phyloP scores from a whole-genome alignment of 2,113 vertebrate species.

The Mobula birostris region DNA sequence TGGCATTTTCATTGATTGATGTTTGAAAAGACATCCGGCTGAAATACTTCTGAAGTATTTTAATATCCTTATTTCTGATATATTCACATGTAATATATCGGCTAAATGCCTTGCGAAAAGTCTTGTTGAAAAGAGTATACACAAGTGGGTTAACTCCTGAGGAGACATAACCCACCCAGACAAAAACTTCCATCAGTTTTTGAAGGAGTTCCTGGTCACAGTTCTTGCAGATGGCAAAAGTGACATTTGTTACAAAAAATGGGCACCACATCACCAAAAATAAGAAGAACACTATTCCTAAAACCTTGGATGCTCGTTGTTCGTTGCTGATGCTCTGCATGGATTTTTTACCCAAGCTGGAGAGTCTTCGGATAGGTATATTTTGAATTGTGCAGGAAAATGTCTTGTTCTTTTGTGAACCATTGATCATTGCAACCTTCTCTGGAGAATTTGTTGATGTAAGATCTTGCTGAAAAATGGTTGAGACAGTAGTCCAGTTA shows the following conservation, averaged over 20 bases:
- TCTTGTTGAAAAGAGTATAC: constrained; percentile 96
- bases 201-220: constrained; percentile 65
- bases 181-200: constrained; percentile 86
- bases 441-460: constrained; percentile 57
- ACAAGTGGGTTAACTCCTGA: constrained; percentile 94
- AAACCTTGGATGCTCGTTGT: constrained; percentile 88
- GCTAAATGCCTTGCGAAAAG: constrained; percentile 83
- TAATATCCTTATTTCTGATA: constrained; percentile 49
- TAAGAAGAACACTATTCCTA: constrained; percentile 91
- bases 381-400: constrained; percentile 48
- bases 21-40: constrained; percentile 69
- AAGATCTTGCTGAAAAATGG: constrained; percentile 72
- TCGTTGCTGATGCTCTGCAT: constrained; percentile 89
- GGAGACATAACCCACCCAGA: constrained; percentile 93
- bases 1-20: constrained; percentile 78
- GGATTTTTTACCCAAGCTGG: constrained; percentile 80
- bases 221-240: constrained; percentile 75
- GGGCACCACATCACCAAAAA: constrained; percentile 98
- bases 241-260: constrained; percentile 93
- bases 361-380: constrained; percentile 62
- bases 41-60: constrained; percentile 55
- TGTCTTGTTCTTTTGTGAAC: constrained; percentile 55
- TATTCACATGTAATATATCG: constrained; percentile 92
- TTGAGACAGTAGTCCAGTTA: constrained; percentile 65
- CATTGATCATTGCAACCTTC: constrained; percentile 63